These are phyloP conservation scores for Phrynocephalus guinanensis DNA, from an alignment of 2,797 vertebrate genomes.

Conservation along the genomic window DNA sequence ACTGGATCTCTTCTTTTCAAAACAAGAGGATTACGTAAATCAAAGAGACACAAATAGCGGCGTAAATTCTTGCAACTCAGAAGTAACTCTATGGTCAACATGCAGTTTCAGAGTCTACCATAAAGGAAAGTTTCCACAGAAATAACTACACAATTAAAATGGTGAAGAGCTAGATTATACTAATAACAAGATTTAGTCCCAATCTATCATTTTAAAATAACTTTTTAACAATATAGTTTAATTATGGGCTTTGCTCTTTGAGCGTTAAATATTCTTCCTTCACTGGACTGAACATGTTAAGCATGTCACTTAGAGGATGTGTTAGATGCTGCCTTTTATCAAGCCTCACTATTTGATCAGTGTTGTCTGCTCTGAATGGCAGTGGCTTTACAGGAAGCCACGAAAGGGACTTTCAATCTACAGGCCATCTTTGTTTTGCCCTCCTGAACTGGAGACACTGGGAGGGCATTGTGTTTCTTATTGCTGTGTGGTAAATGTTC, in stretches of 20 bases:
- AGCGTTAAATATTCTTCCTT: neutral
- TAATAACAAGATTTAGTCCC: neutral
- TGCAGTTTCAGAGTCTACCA: neutral
- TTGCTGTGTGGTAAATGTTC: neutral
- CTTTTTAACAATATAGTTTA: neutral
- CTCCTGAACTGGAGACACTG: too few relatives aligned
- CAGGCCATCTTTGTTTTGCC: too few relatives aligned
- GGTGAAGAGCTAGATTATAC: neutral
- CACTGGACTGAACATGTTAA: neutral
- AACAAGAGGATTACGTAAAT: neutral
- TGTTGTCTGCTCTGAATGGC: neutral
- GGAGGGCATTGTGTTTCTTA: too few relatives aligned
- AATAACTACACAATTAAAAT: neutral
- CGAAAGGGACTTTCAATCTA: neutral
- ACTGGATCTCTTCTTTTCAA: neutral
- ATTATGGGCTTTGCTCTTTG: neutral
- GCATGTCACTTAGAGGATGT: neutral
- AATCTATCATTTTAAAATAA: neutral
- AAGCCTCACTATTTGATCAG: neutral
- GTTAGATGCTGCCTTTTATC: neutral
- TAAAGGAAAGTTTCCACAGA: neutral
- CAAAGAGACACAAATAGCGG: neutral
- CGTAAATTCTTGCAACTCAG: neutral
- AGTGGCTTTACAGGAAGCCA: neutral
- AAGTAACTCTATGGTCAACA: neutral